Evolutionary conservation across 2,888 invertebrate species (phyloP), one percentile per base, ranked within the genome.

Genomic region (Eupithecia tripunctaria): DNA sequence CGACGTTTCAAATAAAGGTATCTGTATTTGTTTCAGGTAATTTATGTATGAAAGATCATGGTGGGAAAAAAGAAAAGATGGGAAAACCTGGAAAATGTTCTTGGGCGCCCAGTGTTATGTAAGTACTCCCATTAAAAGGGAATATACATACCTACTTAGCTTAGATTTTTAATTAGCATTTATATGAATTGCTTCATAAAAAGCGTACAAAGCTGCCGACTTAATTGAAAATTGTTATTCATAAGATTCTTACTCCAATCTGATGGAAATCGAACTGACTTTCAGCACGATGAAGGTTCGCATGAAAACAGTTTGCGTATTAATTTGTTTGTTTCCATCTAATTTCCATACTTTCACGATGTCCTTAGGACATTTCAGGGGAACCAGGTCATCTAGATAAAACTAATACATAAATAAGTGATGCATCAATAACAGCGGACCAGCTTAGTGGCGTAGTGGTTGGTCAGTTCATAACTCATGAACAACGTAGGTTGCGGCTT

Each of bases 1-100:
- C 47, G 47, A 51, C 10, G 3, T 21, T 21, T 51, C 1, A 51
- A 51, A 51, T 10, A 14, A 59, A 64, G 21, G 6, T 38, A 5
- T 15, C 3, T 51, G n/a, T 67, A 66, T 71, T 78, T 74, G 74
- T 78, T 78, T 70, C 78, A 78, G 78, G 78, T 78, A 76, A 71
- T 70, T 4, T 38, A 63, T 1, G 63, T 21, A n/a, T 14, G 14
- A 38, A 36, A 36, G 25, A 36, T 38, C 14, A n/a, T 21, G 14
- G 27, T 60, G 7, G n/a, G n/a, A n/a, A n/a, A n/a, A 56, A 25
- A 29, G 18, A n/a, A n/a, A n/a, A n/a, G n/a, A n/a, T 29, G 29
- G n/a, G n/a, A n/a, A 8, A 60, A 29, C 60, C 60, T 29, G 1
- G 6, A 14, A 59, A 15, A 27, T 27, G 27, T 27, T 6, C 27